These are phyloP conservation scores for Acleris laterana DNA, from an alignment of 2,888 invertebrate species.

Conservation along the genomic window DNA sequence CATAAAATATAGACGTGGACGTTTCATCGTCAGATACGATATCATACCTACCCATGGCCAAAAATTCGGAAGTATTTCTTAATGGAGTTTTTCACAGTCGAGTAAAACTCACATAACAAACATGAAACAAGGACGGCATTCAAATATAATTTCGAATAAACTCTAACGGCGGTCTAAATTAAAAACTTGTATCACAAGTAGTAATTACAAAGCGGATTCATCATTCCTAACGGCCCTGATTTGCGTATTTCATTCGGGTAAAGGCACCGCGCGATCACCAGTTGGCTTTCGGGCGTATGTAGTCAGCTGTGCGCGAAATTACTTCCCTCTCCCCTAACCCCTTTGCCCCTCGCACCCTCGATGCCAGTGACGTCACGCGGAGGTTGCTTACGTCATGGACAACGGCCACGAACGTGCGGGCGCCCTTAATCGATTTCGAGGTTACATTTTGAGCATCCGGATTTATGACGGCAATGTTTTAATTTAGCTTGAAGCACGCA, in stretches of 20 bases:
- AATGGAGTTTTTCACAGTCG: too few species aligned
- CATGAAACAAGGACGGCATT: background rate
- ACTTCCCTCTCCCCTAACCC: constrained; percentile 56
- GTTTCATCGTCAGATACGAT: background rate
- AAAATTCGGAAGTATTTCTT: too few species aligned
- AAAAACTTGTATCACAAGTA: background rate
- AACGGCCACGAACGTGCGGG: constrained; percentile 68
- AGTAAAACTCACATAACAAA: constrained; percentile 5
- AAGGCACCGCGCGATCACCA: constrained; percentile 44
- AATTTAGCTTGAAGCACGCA: constrained; percentile 29
- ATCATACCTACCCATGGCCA: background rate
- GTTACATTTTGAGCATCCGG: constrained; percentile 46
- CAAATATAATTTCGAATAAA: background rate
- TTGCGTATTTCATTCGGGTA: constrained; percentile 39
- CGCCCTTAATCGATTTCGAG: constrained; percentile 75
- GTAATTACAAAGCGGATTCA: constrained; percentile 24
- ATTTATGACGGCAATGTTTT: constrained; percentile 35
- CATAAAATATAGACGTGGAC: background rate
- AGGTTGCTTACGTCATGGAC: constrained; percentile 74
- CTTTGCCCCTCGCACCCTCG: constrained; percentile 49
- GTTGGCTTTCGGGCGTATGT: constrained; percentile 61
- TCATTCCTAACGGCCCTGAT: constrained; percentile 30
- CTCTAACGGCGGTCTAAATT: background rate
- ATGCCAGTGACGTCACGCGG: constrained; percentile 72
- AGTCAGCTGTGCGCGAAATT: constrained; percentile 79